Conservation (phyloP, 2,797 vertebrate genomes). For the Kryptolebias ocellatus region DNA sequence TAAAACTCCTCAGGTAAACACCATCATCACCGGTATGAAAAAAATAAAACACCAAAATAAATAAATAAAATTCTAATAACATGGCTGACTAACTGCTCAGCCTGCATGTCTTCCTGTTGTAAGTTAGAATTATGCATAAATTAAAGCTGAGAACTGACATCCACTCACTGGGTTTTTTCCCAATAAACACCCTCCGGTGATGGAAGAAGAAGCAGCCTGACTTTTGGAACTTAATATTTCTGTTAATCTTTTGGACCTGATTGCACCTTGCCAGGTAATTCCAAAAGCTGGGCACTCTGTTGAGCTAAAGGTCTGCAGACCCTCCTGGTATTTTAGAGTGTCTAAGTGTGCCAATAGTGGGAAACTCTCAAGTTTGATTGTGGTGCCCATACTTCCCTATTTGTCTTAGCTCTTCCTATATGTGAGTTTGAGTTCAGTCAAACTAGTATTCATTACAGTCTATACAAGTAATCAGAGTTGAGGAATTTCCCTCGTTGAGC, state of each 20-base stretch:
- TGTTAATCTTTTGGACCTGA: slow-evolving; percentile 69
- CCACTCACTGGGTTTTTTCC: slow-evolving; percentile 62
- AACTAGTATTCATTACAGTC: slow-evolving; percentile 7
- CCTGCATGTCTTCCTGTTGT: slow-evolving; percentile 75
- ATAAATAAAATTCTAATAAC: slow-evolving; percentile 74
- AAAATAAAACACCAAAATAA: slow-evolving; percentile 46
- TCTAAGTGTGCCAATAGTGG: slow-evolving; percentile 44
- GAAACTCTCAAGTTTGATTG: slow-evolving; percentile 48
- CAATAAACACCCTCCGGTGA: slow-evolving; percentile 48
- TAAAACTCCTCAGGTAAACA: slow-evolving; percentile 37
- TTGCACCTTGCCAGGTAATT: slow-evolving; percentile 69
- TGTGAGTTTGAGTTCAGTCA: not conserved
- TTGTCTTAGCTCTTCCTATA: slow-evolving; percentile 14
- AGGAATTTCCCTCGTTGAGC: slow-evolving; percentile 7
- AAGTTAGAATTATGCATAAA: slow-evolving; percentile 76
- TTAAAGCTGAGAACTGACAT: slow-evolving; percentile 74
- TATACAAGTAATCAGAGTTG: not conserved
- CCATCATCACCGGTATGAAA: slow-evolving; percentile 32
- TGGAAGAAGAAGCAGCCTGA: slow-evolving; percentile 43
- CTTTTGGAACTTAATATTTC: slow-evolving; percentile 62
- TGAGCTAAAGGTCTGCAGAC: slow-evolving; percentile 58
- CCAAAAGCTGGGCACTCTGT: slow-evolving; percentile 60
- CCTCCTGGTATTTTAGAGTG: slow-evolving; percentile 51
- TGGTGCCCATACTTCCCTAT: slow-evolving; percentile 27
- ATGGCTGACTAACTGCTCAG: slow-evolving; percentile 80